Base-by-base conservation (phyloP, 53 echinoderm and acorn worm species). In the Apostichopus leukothele region DNA sequence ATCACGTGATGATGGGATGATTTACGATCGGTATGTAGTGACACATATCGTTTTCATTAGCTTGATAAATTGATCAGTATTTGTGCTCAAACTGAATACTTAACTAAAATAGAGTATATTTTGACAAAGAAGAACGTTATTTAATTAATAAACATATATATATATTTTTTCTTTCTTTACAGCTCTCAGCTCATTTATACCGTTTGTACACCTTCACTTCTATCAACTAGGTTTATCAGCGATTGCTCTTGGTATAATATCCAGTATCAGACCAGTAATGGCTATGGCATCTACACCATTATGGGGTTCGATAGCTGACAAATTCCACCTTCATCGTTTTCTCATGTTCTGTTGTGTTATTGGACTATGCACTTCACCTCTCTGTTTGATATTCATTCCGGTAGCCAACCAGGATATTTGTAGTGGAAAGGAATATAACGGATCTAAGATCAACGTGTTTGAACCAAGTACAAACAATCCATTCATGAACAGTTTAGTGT, bases 251-350 rank as follows among this genome's bases (percentile, higher is more conserved):
- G 79, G 79, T 51, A 9, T 79, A 51, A 79, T 79, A 19, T n/a
- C 79, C 54, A 79, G 79, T 51, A 51, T 79, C 8, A 10, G 79
- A 79, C 52, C 79, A 79, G 79, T 19, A 19, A 79, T 79, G 79
- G 79, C 79, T 2, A 51, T 79, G 79, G 54, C 19, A 8, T 39
- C 79, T 79, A 79, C 79, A 19, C 79, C 79, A 51, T 0, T 79
- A 13, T 79, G 79, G 79, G 79, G 79, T 52, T 79, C 79, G 0
- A 13, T 79, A 8, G 79, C 79, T 7, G 79, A 79, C n/a, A 79
- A 54, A 79, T 53, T 79, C 51, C 51, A 79, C 8, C 54, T 79
- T 18, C 79, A 79, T 79, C 79, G 79, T 8, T 14, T 79, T 5
- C 51, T 79, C 5, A 51, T 39, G 8, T 14, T 79, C 5, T 51